phyloP scores from a whole-genome alignment of 1,140 invertebrate genomes.

The Acyrthosiphon pisum region DNA sequence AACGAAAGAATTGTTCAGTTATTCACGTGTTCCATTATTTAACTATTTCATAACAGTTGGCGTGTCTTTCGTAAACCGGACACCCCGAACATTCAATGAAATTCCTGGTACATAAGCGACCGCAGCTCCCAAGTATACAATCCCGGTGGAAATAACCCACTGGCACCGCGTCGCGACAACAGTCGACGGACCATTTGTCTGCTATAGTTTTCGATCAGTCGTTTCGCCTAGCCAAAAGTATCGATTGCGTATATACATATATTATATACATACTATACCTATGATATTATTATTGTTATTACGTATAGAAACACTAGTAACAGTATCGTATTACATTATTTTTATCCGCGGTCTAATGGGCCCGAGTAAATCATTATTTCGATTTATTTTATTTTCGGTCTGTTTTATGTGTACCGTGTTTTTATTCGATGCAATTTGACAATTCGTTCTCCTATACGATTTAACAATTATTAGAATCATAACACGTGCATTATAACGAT shows the following conservation, averaged over 20 bases:
- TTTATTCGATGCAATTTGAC: not conserved
- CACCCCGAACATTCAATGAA: not conserved
- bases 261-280: no score
- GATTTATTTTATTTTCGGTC: not conserved
- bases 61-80: not conserved
- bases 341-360: not conserved
- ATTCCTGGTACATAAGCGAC: not conserved
- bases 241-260: not conserved
- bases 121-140: not conserved
- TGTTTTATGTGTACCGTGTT: not conserved
- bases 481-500: not conserved
- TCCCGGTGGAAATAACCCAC: not conserved
- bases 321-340: not conserved
- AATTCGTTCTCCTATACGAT: not conserved
- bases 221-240: not conserved
- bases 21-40: not conserved
- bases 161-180: not conserved
- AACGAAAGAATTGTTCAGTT: not conserved
- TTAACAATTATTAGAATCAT: not conserved
- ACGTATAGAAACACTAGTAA: not conserved
- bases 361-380: not conserved
- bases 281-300: not conserved
- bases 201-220: not conserved
- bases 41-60: not conserved
- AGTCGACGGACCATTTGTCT: not conserved